Conservation (phyloP, 2,888 invertebrate species). For the Erannis defoliaria region DNA sequence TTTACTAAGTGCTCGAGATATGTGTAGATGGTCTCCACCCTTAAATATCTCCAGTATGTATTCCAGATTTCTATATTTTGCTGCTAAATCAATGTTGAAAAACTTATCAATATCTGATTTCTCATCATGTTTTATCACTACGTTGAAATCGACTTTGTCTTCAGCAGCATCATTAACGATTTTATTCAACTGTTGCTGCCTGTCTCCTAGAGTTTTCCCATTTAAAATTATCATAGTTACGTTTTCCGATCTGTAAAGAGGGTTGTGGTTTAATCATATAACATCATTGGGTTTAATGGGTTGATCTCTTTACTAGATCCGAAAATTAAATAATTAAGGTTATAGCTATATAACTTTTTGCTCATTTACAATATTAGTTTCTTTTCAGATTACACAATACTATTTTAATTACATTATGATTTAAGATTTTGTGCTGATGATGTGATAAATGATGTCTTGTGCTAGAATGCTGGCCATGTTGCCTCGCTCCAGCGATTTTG, state of each 20-base stretch:
- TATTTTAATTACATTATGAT: no score
- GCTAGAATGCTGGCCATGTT: no score
- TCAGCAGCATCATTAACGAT: slow-evolving; percentile 54
- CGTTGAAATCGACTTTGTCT: slow-evolving; percentile 49
- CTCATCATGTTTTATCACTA: slow-evolving; percentile 50
- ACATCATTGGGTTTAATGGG: no score
- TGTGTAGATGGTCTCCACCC: slow-evolving; percentile 63
- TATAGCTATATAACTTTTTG: no score
- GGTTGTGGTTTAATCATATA: no score
- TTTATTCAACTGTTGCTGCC: slow-evolving; percentile 58
- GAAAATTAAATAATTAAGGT: no score
- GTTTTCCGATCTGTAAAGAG: slow-evolving; percentile 42
- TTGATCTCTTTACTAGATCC: no score
- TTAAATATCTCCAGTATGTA: slow-evolving; percentile 66
- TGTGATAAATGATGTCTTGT: no score
- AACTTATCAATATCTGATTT: slow-evolving; percentile 64
- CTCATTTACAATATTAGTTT: no score
- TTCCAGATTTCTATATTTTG: slow-evolving; percentile 60
- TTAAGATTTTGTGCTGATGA: no score
- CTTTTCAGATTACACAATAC: no score
- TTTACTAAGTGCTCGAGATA: slow-evolving; percentile 64
- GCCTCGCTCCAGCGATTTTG: no score
- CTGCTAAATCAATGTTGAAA: slow-evolving; percentile 71
- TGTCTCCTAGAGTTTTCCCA: slow-evolving; percentile 56
- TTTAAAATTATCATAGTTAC: slow-evolving; percentile 53